Evolutionary conservation across 2,888 invertebrate genomes (phyloP), one percentile per base, ranked within the genome.

Genomic region (Aspidiotus rigidus): DNA sequence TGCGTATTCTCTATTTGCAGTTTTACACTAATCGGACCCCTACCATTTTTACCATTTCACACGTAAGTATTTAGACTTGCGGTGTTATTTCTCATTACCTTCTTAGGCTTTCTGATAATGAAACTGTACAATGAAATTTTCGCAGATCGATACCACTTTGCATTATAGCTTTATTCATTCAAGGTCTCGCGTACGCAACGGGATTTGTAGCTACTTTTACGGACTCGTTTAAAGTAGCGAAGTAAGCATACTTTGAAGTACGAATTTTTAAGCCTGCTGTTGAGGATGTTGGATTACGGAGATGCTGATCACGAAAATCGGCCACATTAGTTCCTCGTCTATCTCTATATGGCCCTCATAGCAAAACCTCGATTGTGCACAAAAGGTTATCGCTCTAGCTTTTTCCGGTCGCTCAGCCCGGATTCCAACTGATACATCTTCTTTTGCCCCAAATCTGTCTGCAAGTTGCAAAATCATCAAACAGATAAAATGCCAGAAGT

Each of bases 131-230:
- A 44, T 71, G 62, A 66, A 81, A 81, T 61, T 10, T 60, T 69
- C 71, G 10, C 72, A 75, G 75, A 64, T 73, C 75, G 1, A 67
- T 75, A 62, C 15, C 69, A 15, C 57, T 74, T 28, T 79, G 73
- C 59, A 71, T 76, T 11, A 69, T 79, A 0, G 78, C 77, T 9
- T 74, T 82, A 56, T 75, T 80, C 1, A 73, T 82, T 28, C 79
- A 82, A 69, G 83, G 82, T 11, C 67, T 81, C 1, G 81, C 81
- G 2, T 76, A 81, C 5, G 80, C 81, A 3, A 80, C 79, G 7
- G 77, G 80, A 39, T 77, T 82, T 72, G 82, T 83, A 7, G 79
- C 81, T 7, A 79, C 80, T 13, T 83, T 83, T 74, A 79, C 80
- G 61, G 79, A 79, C 71, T 80, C 80, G 10, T 77, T 83, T 54